Evolutionary conservation across 2,113 vertebrate genomes (phyloP).

Genomic region (Amphiprion percula): DNA sequence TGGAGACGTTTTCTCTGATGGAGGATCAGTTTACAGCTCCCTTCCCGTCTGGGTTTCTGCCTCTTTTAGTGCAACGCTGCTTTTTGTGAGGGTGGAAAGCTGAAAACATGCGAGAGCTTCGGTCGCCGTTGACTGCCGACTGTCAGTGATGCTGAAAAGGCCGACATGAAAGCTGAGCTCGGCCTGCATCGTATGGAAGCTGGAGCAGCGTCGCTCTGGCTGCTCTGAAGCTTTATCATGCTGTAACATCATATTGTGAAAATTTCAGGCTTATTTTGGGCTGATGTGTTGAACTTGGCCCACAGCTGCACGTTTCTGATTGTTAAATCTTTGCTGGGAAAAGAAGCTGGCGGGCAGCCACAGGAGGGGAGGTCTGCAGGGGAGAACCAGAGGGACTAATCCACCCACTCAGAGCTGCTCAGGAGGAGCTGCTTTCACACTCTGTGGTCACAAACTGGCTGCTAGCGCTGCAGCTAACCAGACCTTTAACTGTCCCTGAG

Average conservation of each 20-base stretch:
- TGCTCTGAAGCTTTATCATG: conserved; percentile 16
- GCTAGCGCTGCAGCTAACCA: too few relatives aligned
- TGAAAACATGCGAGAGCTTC: too few relatives aligned
- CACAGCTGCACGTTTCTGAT: conserved; percentile 20
- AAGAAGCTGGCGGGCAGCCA: conserved; percentile 32
- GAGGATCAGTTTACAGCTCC: too few relatives aligned
- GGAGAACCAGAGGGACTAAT: neutral
- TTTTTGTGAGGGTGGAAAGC: neutral
- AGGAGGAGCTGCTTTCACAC: neutral
- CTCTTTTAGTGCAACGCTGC: neutral
- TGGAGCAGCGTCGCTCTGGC: conserved; percentile 2
- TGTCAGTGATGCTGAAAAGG: neutral
- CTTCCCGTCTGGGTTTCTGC: neutral
- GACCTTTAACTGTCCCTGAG: too few relatives aligned
- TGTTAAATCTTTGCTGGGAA: conserved; percentile 47
- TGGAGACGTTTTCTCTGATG: too few relatives aligned
- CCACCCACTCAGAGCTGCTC: conserved; percentile 27
- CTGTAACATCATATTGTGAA: conserved; percentile 33
- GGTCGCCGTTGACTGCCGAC: neutral
- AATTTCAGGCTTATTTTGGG: neutral
- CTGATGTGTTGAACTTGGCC: conserved; percentile 48
- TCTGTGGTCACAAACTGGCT: too few relatives aligned
- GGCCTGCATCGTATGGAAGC: neutral
- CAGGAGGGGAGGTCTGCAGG: neutral
- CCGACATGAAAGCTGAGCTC: conserved; percentile 4